Percentiles rank a stretch among this genome's conserved stretches.
phyloP scores from a whole-genome alignment of 2,797 vertebrate genomes.

The Dallia pectoralis region DNA sequence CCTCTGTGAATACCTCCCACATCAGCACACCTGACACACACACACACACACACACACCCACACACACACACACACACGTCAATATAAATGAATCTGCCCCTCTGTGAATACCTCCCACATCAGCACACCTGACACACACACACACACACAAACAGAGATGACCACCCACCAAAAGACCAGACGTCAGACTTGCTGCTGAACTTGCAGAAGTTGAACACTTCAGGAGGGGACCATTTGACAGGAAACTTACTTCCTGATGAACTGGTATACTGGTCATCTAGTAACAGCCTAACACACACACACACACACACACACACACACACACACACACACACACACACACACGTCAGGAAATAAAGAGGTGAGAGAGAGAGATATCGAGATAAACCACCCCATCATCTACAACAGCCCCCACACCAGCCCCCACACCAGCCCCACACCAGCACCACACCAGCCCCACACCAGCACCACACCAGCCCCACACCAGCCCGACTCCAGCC shows the following conservation, averaged over 20 bases:
- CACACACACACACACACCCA: constrained; percentile 43
- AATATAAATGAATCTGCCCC: no score
- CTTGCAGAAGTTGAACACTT: constrained; percentile 89
- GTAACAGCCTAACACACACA: constrained; percentile 74
- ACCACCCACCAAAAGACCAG: constrained; percentile 89
- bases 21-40: constrained; percentile 6
- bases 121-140: neutral
- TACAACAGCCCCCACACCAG: no score
- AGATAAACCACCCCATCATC: no score
- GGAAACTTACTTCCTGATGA: constrained; percentile 90
- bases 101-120: no score
- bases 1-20: no score
- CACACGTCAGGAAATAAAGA: no score
- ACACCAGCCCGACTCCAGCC: no score
- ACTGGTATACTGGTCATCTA: constrained; percentile 92
- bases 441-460: no score
- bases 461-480: no score
- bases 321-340: neutral
- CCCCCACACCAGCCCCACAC: no score
- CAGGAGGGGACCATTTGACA: constrained; percentile 96
- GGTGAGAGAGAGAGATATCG: no score
- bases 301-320: neutral
- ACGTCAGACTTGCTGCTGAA: constrained; percentile 66
- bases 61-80: neutral
- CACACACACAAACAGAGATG: constrained; percentile 4